These are phyloP conservation scores for Nasua narica DNA, from an alignment of 2,797 vertebrate genomes.

Conservation along the genomic window DNA sequence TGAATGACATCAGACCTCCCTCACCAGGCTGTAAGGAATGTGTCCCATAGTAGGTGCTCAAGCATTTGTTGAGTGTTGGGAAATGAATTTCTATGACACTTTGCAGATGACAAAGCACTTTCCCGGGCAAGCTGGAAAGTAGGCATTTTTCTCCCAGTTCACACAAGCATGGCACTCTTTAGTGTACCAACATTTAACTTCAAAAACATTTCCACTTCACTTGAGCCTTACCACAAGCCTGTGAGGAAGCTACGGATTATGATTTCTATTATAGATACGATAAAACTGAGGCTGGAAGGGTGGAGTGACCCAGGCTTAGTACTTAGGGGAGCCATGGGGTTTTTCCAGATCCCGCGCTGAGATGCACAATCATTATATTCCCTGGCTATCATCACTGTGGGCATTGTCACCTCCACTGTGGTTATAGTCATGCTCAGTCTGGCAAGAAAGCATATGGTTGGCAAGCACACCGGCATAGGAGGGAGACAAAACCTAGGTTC, in stretches of 20 bases:
- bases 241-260: not conserved
- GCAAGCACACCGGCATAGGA: not conserved
- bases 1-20: not conserved
- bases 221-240: not conserved
- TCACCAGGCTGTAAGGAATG: not conserved
- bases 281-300: not conserved
- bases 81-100: not conserved
- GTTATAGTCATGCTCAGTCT: not conserved
- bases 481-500: not conserved
- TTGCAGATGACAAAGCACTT: not conserved
- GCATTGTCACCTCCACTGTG: not conserved
- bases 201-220: not conserved
- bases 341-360: not conserved
- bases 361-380: not conserved
- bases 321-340: not conserved
- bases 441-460: not conserved
- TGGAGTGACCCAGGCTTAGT: not conserved
- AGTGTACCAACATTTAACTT: not conserved
- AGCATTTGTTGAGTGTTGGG: not conserved
- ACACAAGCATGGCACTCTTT: not conserved
- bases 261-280: slow-evolving; percentile 2
- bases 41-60: not conserved
- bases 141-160: not conserved
- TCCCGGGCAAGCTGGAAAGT: not conserved
- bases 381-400: not conserved